Base-by-base conservation (phyloP, 2,888 invertebrate genomes). In the Taphrorychus bicolor region DNA sequence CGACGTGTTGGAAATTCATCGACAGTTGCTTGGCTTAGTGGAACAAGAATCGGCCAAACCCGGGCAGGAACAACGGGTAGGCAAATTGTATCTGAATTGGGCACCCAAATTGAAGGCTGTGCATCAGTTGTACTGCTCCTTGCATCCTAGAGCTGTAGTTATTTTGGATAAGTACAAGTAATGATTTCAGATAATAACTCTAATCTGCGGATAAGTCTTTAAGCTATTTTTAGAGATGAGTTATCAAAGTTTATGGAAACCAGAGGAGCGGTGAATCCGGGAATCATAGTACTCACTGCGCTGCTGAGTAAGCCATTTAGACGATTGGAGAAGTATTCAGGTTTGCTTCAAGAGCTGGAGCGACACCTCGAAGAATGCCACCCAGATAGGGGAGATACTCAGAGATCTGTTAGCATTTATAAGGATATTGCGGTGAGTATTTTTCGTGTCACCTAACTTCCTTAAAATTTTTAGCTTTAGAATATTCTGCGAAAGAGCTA, bases 241-340 rank as follows among this genome's bases (percentile, higher is more conserved):
- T 83, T 95, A 66, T 91, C 91, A 72, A 89, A 89, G 71, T 93
- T 91, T 85, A 95, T 97, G 92, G 95, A 97, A 80, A 89, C 89
- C 48, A 90, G 91, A 73, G 95, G 94, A 61, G 94, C 94, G 0
- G 90, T 92, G 17, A 88, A 89, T 66, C 94, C 95, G 2, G 96
- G 97, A 11, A 88, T 97, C 66, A 85, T 98, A 76, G 93, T 94
- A 5, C 84, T 98, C 69, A 97, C 98, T 0, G 93, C 95, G 11
- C 94, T 95, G 9, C 85, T 99, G 45, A 97, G 97, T 66, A 94
- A 95, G 82, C 97, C 98, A 0, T 98, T 99, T 83, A 89, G 98
- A 45, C 88, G 98, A 49, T 84, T 98, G 66, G 97, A 97, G 77
- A 97, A 96, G 82, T 99, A 98, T 83, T 93, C 96, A 1, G 92